Conservation (phyloP, 2,113 vertebrate genomes). For the Garra rufa region DNA sequence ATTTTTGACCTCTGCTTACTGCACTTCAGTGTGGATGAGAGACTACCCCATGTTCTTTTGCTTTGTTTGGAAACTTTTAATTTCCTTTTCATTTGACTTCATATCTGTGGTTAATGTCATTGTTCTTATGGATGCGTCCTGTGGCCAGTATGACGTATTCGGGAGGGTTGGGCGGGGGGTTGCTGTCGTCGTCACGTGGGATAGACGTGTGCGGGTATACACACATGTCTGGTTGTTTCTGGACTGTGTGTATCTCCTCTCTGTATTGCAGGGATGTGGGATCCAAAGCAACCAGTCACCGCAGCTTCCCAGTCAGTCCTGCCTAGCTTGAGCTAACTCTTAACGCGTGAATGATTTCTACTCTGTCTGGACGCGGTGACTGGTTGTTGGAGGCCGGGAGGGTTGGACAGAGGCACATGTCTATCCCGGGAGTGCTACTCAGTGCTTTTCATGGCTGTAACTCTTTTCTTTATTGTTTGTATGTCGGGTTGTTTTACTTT, state of each 20-base stretch:
- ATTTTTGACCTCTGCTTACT: constrained; percentile 84
- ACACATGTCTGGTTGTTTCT: constrained; percentile 64
- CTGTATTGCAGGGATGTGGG: constrained; percentile 72
- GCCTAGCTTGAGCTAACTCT: constrained; percentile 15
- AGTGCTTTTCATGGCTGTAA: constrained; percentile 78
- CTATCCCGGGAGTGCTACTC: constrained; percentile 83
- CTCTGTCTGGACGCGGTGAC: constrained; percentile 68
- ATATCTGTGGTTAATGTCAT: constrained; percentile 82
- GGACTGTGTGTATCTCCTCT: constrained; percentile 69
- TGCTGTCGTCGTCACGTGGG: constrained; percentile 61
- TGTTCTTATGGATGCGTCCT: constrained; percentile 77
- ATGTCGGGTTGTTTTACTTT: constrained; percentile 8
- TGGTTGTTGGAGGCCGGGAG: constrained; percentile 81
- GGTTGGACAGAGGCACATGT: constrained; percentile 80
- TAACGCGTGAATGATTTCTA: not conserved
- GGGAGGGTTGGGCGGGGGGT: constrained; percentile 64
- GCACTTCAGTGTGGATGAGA: constrained; percentile 89
- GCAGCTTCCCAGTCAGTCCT: constrained; percentile 38
- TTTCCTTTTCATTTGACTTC: constrained; percentile 52
- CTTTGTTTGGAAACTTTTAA: constrained; percentile 65
- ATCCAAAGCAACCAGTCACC: constrained; percentile 84
- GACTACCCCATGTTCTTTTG: constrained; percentile 80
- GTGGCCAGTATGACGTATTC: constrained; percentile 82
- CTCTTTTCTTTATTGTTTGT: constrained; percentile 39
- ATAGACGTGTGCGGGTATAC: constrained; percentile 84